phyloP scores from a whole-genome alignment of 2,797 vertebrate genomes.

The Acanthurus lineatus region DNA sequence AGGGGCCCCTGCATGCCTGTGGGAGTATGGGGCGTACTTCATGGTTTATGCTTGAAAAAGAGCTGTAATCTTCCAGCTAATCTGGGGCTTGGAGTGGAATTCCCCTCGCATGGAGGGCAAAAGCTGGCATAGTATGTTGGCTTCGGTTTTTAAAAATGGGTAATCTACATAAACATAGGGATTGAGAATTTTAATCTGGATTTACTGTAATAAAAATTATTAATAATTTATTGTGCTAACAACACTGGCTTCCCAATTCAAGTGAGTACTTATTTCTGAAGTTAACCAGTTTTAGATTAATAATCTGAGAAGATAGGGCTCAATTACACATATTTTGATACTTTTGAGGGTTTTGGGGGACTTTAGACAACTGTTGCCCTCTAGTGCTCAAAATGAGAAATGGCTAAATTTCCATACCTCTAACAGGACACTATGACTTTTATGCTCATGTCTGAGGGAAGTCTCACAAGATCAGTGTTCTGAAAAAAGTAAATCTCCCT shows the following conservation, averaged over 20 bases:
- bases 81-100: constrained; percentile 77
- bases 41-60: constrained; percentile 80
- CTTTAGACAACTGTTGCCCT: constrained; percentile 52
- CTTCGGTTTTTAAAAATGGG: constrained; percentile 26
- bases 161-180: constrained; percentile 14
- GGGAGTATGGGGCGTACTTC: constrained; percentile 72
- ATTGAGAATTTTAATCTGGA: constrained; percentile 1
- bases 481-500: neutral
- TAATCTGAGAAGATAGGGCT: neutral
- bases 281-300: constrained; percentile 4
- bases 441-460: neutral
- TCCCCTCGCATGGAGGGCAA: constrained; percentile 61
- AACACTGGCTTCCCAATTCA: neutral
- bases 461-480: neutral
- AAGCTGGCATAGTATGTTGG: constrained; percentile 3
- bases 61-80: constrained; percentile 78
- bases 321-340: neutral
- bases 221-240: neutral
- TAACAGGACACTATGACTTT: neutral
- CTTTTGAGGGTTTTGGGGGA: neutral
- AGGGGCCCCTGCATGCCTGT: constrained; percentile 80
- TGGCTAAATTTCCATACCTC: constrained; percentile 3
- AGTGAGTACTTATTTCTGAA: neutral
- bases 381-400: constrained; percentile 63
- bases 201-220: constrained; percentile 15